Evolutionary conservation across 2,888 invertebrate species (phyloP).

Genomic region (Tiliacea aurago): DNA sequence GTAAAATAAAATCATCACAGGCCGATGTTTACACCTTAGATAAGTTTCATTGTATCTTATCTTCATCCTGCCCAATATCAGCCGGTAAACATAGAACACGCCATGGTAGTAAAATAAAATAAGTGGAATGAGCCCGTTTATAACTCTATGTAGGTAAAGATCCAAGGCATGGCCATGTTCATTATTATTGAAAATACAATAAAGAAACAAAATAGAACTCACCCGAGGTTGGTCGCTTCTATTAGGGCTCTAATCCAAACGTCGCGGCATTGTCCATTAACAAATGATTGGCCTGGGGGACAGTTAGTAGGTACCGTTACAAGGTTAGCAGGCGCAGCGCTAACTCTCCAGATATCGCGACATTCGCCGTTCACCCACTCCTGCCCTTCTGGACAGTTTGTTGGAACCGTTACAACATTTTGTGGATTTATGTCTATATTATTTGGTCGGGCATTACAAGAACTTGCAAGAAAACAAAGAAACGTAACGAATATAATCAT

Average conservation of each 20-base stretch:
- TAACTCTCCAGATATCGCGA: slow-evolving; percentile 51
- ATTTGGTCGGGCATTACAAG: slow-evolving; percentile 57
- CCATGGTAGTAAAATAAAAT: slow-evolving; percentile 6
- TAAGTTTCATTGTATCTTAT: slow-evolving; percentile 38
- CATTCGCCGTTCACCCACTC: slow-evolving; percentile 60
- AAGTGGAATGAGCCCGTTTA: background rate
- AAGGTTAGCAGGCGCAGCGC: slow-evolving; percentile 43
- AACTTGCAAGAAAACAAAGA: slow-evolving; percentile 49
- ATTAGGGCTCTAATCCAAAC: slow-evolving; percentile 39
- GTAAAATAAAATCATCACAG: slow-evolving; percentile 1
- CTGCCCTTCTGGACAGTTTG: slow-evolving; percentile 65
- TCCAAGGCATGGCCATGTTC: background rate
- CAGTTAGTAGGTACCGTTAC: slow-evolving; percentile 69
- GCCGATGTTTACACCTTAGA: slow-evolving; percentile 19
- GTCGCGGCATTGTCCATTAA: slow-evolving; percentile 63
- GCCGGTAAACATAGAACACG: slow-evolving; percentile 7
- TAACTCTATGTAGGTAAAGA: background rate
- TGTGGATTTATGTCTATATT: slow-evolving; percentile 40
- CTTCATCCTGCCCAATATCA: slow-evolving; percentile 17
- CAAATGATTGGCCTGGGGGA: slow-evolving; percentile 57
- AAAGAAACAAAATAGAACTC: slow-evolving; percentile 20
- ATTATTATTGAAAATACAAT: background rate
- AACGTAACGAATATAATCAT: slow-evolving; percentile 56
- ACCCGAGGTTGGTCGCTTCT: slow-evolving; percentile 23
- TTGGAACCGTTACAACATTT: slow-evolving; percentile 70